These are phyloP conservation scores for Rhizoglyphus robini DNA, from an alignment of 1,140 invertebrate genomes.

Conservation along the genomic window DNA sequence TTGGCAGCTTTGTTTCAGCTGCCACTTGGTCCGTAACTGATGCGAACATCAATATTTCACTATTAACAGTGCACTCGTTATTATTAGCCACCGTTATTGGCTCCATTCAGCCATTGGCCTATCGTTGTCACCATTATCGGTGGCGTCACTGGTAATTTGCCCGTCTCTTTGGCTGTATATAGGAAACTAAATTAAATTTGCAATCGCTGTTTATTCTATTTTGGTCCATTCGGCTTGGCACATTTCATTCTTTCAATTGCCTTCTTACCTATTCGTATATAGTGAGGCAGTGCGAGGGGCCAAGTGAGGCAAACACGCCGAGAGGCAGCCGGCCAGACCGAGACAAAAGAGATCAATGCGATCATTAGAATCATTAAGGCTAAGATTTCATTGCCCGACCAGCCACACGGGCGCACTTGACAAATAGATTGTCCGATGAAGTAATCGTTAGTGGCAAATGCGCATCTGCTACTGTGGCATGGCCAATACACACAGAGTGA, in stretches of 20 bases:
- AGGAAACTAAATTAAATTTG: slow-evolving; percentile 10
- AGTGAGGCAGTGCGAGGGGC: background rate
- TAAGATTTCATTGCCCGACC: background rate
- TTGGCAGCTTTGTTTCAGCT: slow-evolving; percentile 1
- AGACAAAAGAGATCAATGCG: background rate
- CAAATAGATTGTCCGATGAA: background rate
- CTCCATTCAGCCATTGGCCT: background rate
- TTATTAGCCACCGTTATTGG: background rate
- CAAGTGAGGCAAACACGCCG: background rate
- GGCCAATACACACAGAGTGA: no score
- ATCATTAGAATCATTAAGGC: slow-evolving; percentile 13
- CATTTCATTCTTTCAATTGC: background rate
- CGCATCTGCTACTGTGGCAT: no score
- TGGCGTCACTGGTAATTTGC: background rate
- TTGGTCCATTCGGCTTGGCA: background rate
- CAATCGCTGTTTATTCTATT: background rate
- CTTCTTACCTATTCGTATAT: background rate
- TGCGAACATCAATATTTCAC: slow-evolving; percentile 3
- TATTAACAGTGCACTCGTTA: background rate
- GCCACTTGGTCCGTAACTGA: background rate
- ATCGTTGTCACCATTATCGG: background rate
- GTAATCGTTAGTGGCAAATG: background rate
- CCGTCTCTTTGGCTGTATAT: background rate
- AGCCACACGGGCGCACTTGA: background rate
- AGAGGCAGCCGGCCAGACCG: background rate